A percentile compares a stretch with the other conserved stretches of the same genome.
These are phyloP conservation scores for Sebastes flavidus DNA, from an alignment of 2,797 vertebrate genomes.

Conservation along the genomic window DNA sequence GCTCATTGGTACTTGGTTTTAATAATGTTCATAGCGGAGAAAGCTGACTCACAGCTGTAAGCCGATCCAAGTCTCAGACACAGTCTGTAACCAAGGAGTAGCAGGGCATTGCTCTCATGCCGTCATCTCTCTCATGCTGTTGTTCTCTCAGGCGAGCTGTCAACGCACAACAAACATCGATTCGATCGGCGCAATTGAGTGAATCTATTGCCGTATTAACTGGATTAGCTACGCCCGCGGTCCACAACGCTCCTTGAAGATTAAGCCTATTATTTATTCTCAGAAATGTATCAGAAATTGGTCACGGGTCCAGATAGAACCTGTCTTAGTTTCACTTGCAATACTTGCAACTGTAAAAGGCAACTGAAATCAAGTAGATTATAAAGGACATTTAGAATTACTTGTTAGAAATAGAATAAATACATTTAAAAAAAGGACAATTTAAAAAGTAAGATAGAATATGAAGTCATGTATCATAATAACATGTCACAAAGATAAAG, in stretches of 20 bases:
- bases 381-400: not conserved
- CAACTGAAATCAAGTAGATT: not conserved
- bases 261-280: not conserved
- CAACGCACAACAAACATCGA: not conserved
- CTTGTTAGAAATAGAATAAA: not conserved
- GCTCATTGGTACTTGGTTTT: not conserved
- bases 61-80: not conserved
- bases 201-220: not conserved
- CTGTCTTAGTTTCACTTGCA: not conserved
- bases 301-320: not conserved
- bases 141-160: not conserved
- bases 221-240: not conserved
- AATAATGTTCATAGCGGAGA: not conserved
- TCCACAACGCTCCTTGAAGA: not conserved
- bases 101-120: too few relatives aligned
- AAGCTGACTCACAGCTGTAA: not conserved
- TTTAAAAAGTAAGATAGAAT: not conserved
- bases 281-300: not conserved
- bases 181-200: not conserved
- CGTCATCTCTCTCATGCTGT: not conserved
- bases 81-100: not conserved
- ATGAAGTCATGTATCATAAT: not conserved
- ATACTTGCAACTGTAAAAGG: not conserved
- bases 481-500: not conserved
- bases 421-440: not conserved